A percentile compares a stretch with the other conserved stretches of the same genome.
phyloP scores from a whole-genome alignment of 2,113 vertebrate genomes.

The Dasyurus viverrinus region DNA sequence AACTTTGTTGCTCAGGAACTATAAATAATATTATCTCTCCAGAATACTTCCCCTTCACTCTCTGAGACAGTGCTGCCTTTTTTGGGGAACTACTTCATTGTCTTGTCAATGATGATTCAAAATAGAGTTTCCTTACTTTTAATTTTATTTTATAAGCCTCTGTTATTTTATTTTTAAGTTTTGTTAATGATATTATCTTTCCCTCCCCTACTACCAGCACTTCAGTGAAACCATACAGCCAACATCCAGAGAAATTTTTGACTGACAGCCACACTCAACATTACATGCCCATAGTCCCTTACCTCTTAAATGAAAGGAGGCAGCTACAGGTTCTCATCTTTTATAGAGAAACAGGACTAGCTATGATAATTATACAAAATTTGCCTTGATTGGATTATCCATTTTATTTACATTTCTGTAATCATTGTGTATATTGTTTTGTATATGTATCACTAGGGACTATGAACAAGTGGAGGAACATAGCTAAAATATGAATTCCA shows the following conservation, averaged over 20 bases:
- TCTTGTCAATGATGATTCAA: background rate
- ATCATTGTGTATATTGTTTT: background rate
- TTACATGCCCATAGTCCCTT: background rate
- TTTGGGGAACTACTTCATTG: background rate
- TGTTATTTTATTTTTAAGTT: background rate
- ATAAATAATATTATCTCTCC: background rate
- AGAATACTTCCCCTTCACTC: background rate
- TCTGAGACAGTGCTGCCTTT: background rate
- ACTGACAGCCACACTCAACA: background rate
- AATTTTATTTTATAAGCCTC: background rate
- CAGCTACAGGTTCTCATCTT: background rate
- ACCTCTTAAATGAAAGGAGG: background rate
- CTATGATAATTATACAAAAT: background rate
- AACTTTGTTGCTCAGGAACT: background rate
- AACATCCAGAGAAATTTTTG: background rate
- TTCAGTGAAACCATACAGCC: background rate
- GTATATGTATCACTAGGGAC: background rate
- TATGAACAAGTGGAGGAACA: background rate
- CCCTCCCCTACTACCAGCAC: background rate
- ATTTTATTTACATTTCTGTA: background rate
- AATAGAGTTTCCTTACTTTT: background rate
- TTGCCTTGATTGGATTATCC: background rate
- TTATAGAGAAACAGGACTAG: background rate
- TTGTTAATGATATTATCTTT: background rate
- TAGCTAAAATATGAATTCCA: background rate